Evolutionary conservation across 2,113 vertebrate genomes (phyloP), one percentile per base, ranked within the genome.

Genomic region (Tragelaphus strepsiceros): DNA sequence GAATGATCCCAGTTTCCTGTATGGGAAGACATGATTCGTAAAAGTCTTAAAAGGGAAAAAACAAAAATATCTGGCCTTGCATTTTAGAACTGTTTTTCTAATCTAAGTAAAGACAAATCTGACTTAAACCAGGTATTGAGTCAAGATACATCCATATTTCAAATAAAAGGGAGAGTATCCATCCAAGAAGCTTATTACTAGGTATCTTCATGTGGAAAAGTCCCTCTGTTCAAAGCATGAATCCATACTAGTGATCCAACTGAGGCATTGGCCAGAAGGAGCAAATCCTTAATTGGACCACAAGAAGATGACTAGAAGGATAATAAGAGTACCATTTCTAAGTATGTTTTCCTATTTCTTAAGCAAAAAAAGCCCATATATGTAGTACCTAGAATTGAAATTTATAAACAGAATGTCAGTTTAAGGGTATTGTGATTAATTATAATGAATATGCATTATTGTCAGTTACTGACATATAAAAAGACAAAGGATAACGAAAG

Each of bases 31-130:
- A 28, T 71, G 51, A 80, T 62, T 51, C 11, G 21, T 21, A 67
- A 74, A 85, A 16, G 15, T 43, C 86, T 95, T 32, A 5, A 81
- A 87, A 94, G 19, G 30, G 28, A 90, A 8, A 93, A 56, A 84
- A 26, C 12, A 64, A 86, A 0, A 80, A 58, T 35, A 54, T 43
- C 2, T 64, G 35, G 53, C 43, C 53, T 96, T 74, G 7, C 4
- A 30, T 62, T 82, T 97, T 78, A 96, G 86, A 97, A 53, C 58
- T 86, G 5, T 39, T 77, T 92, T 61, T 43, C 54, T 85, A 93
- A 92, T 26, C 56, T 67, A 93, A 94, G 90, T 82, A 67, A 90
- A 96, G 32, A 43, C 30, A 67, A 82, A 5, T 84, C n/a, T 61
- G 46, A 90, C 61, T 92, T 90, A 74, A 97, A 87, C 32, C 46